phyloP scores from a whole-genome alignment of 2,113 vertebrate genomes.

The Casuarius casuarius region DNA sequence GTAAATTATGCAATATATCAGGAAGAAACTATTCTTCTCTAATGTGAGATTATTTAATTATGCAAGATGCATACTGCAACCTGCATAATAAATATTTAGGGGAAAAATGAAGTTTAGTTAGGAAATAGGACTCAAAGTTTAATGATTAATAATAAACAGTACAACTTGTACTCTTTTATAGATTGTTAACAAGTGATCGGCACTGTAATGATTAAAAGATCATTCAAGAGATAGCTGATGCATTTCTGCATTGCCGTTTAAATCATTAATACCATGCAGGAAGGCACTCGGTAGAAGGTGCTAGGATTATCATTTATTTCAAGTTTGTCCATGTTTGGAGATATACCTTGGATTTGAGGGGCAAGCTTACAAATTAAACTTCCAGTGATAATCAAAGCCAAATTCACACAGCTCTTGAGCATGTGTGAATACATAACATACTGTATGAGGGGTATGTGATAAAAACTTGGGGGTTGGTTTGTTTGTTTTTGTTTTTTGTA shows the following conservation, averaged over 20 bases:
- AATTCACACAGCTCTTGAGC: neutral
- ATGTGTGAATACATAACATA: no score
- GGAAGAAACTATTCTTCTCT: constrained; percentile 7
- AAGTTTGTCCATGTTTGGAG: neutral
- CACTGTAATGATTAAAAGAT: neutral
- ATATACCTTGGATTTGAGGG: neutral
- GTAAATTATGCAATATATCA: neutral
- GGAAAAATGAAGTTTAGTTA: neutral
- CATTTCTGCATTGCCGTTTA: neutral
- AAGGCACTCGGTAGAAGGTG: neutral
- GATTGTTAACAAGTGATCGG: neutral
- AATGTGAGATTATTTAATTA: neutral
- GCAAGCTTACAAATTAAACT: neutral
- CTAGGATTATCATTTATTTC: neutral
- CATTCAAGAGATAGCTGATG: neutral
- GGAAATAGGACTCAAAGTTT: neutral
- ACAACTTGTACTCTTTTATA: neutral
- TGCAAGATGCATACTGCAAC: neutral
- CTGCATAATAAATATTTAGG: neutral
- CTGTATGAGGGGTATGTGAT: no score
- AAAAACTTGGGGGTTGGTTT: no score
- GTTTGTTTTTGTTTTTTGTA: no score
- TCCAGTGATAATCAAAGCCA: neutral
- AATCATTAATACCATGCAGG: neutral
- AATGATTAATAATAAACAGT: neutral